Percentiles rank a stretch among this genome's conserved stretches.
These are phyloP conservation scores for Muscicapa comitata DNA, from an alignment of 2,797 vertebrate genomes.

Conservation along the genomic window DNA sequence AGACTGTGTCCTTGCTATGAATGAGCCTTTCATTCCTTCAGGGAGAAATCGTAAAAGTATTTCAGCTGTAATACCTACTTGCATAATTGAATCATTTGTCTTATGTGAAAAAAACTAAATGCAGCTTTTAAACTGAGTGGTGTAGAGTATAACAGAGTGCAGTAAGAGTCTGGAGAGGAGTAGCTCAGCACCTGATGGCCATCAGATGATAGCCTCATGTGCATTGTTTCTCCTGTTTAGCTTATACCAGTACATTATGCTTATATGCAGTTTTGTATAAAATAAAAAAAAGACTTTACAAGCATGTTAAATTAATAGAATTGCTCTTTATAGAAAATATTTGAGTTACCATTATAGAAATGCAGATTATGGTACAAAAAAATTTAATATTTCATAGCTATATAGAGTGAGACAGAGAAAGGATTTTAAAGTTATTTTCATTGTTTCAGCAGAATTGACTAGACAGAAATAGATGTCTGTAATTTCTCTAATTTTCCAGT, in stretches of 20 bases:
- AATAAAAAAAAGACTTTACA: neutral
- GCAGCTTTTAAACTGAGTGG: neutral
- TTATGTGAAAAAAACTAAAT: neutral
- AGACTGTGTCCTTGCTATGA: neutral
- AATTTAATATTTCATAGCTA: neutral
- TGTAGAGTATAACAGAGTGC: neutral
- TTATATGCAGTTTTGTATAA: neutral
- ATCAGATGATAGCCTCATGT: accelerated
- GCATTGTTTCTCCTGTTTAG: neutral
- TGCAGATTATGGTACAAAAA: neutral
- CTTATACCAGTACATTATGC: neutral
- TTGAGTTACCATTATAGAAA: neutral
- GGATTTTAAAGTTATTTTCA: neutral
- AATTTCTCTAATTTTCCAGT: neutral
- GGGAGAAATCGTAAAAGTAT: neutral
- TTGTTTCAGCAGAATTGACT: neutral
- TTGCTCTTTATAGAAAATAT: neutral
- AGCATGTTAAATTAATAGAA: neutral
- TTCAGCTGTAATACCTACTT: neutral
- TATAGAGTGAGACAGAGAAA: neutral
- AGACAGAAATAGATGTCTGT: neutral
- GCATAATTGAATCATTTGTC: neutral
- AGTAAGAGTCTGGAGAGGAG: neutral
- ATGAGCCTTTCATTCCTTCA: neutral
- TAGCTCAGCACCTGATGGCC: neutral